Base-by-base conservation (phyloP, 2,797 vertebrate genomes). In the Potorous gilbertii region DNA sequence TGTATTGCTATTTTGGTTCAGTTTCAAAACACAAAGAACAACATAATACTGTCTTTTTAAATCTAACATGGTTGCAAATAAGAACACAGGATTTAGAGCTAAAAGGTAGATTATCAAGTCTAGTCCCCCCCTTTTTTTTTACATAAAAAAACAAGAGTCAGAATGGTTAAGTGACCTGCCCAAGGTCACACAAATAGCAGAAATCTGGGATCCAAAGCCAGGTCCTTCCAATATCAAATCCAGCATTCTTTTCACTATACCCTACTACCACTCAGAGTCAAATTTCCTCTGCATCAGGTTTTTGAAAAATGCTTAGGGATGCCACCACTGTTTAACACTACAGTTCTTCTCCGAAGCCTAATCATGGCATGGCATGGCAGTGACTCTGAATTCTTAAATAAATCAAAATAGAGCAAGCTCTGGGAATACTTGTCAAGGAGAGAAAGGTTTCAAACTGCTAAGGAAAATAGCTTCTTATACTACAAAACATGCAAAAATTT, bases 51-150 rank as follows among this genome's bases (percentile, higher is more conserved):
- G n/a, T 9, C 29, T 2, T 81, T 40, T 81, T 18, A 81, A 81
- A 16, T 40, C n/a, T 81, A 81, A 81, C 8, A 40, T 81, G 66
- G 2, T n/a, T 34, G 21, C 8, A 81, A 40, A 81, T 81, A 24
- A 66, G 31, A n/a, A 5, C 59, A 81, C 2, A 24, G n/a, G 66
- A 74, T 74, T 81, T 40, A 81, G 18, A 46, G 8, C 8, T 81
- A 81, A 81, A 81, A 81, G 8, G 5, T 0, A 9, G n/a, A 81
- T 81, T 81, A 81, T 81, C n/a, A 81, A 46, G 66, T 81, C n/a
- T 21, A 46, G n/a, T 8, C n/a, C 46, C 4, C 40, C 34, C 29
- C 18, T 54, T 93, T 91, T 81, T 96, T 52, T 81, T 96, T 90
- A 90, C 34, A 28, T 3, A 4, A 87, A 66, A 57, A 24, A 28